A percentile compares a stretch with the other conserved stretches of the same genome.
These are phyloP conservation scores for Slavum lentiscoides DNA, from an alignment of 2,888 invertebrate genomes.

Conservation along the genomic window DNA sequence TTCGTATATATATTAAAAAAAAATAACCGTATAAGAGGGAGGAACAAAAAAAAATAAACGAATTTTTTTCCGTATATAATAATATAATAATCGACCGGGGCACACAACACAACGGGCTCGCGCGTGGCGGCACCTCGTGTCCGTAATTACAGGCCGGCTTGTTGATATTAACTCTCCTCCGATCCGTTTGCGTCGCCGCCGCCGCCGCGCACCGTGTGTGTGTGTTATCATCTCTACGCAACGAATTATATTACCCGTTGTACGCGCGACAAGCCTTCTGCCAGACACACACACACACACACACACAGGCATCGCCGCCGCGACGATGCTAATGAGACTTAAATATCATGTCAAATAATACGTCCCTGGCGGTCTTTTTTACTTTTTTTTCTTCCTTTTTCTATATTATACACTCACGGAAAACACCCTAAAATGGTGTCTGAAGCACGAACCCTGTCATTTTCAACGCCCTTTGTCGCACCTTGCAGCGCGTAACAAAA, in stretches of 20 bases:
- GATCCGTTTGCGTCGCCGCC: constrained; percentile 11
- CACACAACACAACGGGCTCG: background rate
- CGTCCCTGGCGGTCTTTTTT: constrained; percentile 43
- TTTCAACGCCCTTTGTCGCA: constrained; percentile 52
- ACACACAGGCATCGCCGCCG: too few relatives aligned
- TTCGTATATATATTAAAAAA: too few relatives aligned
- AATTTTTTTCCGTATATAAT: too few relatives aligned
- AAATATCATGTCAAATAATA: constrained; percentile 50
- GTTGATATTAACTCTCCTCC: constrained; percentile 48
- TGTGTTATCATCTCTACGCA: background rate
- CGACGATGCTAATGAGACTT: constrained; percentile 50
- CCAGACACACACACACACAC: too few relatives aligned
- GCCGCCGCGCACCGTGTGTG: background rate
- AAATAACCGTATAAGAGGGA: too few relatives aligned
- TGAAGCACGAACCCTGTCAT: constrained; percentile 22
- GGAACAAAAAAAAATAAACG: too few relatives aligned
- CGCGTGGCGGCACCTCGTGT: constrained; percentile 8
- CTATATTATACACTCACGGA: background rate
- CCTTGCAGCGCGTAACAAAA: constrained; percentile 35
- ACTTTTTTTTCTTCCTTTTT: too few relatives aligned
- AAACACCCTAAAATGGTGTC: constrained; percentile 45
- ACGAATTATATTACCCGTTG: background rate
- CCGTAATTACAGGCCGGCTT: constrained; percentile 51
- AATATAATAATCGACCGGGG: too few relatives aligned
- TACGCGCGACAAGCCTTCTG: too few relatives aligned